phyloP scores from a whole-genome alignment of 2,113 vertebrate genomes.

The Daboia siamensis region DNA sequence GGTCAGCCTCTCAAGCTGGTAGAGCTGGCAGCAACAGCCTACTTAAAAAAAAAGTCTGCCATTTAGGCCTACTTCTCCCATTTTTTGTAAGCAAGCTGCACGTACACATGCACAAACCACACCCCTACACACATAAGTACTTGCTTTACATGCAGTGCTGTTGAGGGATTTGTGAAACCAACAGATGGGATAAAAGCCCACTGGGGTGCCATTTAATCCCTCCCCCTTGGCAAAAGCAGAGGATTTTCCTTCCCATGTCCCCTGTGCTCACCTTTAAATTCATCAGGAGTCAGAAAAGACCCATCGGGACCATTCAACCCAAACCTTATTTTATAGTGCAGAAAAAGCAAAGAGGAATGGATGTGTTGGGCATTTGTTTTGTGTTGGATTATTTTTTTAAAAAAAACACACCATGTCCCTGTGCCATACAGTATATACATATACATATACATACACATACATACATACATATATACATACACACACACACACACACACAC shows the following conservation, averaged over 20 bases:
- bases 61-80: background rate
- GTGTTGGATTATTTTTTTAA: background rate
- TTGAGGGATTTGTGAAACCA: constrained; percentile 30
- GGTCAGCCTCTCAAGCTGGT: constrained; percentile 27
- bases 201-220: constrained; percentile 32
- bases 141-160: constrained; percentile 22
- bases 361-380: constrained; percentile 4
- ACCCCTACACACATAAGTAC: background rate
- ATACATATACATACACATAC: too few relatives aligned
- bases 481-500: too few relatives aligned
- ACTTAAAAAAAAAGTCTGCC: background rate
- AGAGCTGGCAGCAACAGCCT: background rate
- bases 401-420: background rate
- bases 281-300: constrained; percentile 22
- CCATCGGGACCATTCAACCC: constrained; percentile 19
- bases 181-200: constrained; percentile 34
- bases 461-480: too few relatives aligned
- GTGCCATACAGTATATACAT: background rate
- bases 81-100: background rate
- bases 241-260: constrained; percentile 24
- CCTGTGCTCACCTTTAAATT: constrained; percentile 30
- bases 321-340: background rate
- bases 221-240: constrained; percentile 31
- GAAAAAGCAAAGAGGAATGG: constrained; percentile 15
- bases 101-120: background rate